Evolutionary conservation across 1,140 invertebrate species (phyloP).

Genomic region (Tyrophagus putrescentiae): DNA sequence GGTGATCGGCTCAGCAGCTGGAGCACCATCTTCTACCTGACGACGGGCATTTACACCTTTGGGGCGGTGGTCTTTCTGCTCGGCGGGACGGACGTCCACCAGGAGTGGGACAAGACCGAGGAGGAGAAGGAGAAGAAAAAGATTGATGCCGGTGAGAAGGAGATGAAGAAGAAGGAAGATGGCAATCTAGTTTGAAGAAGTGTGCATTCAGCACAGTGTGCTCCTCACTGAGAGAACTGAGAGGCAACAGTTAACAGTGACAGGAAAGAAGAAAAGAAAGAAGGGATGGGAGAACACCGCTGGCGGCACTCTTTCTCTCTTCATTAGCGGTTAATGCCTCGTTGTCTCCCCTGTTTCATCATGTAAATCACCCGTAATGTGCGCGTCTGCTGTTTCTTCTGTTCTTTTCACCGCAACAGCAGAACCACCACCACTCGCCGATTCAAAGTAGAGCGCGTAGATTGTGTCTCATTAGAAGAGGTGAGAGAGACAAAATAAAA

Average conservation of each 20-base stretch:
- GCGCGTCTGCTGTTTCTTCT: no score
- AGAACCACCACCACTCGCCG: no score
- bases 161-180: background rate
- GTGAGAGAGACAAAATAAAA: no score
- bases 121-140: conserved; percentile 29
- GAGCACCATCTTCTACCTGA: conserved; percentile 56
- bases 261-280: background rate
- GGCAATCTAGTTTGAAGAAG: background rate
- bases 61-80: conserved; percentile 52
- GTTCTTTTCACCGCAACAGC: no score
- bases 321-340: no score
- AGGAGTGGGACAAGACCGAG: conserved; percentile 31
- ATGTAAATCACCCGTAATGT: no score
- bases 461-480: no score
- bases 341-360: no score
- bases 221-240: background rate
- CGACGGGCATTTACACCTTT: conserved; percentile 48
- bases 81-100: conserved; percentile 32
- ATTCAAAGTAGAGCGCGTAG: no score
- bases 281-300: background rate
- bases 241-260: background rate
- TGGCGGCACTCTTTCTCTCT: no score
- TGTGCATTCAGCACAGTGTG: background rate
- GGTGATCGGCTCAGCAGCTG: conserved; percentile 40
- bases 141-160: background rate